Percentiles rank a stretch among this genome's conserved stretches.
phyloP scores from a whole-genome alignment of 2,888 invertebrate species.

The Microctonus brassicae region DNA sequence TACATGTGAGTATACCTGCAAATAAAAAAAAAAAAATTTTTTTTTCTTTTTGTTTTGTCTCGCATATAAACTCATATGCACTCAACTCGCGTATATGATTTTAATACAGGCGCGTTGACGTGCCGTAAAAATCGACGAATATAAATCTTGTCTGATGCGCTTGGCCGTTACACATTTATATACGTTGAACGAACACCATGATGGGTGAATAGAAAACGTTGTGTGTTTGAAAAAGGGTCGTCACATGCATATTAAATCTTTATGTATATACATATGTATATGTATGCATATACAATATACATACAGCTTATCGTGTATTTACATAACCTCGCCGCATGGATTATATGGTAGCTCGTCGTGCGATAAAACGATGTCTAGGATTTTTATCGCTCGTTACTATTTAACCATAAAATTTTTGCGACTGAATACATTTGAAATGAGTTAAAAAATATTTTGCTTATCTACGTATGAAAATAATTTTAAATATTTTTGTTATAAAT shows the following conservation, averaged over 20 bases:
- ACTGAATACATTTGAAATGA: neutral
- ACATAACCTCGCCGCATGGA: conserved; percentile 33
- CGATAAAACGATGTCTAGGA: conserved; percentile 29
- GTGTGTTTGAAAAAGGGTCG: neutral
- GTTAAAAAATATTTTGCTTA: neutral
- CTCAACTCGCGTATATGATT: neutral
- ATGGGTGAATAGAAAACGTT: neutral
- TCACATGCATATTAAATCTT: conserved; percentile 10
- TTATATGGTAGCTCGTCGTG: conserved; percentile 27
- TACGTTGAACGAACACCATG: conserved; percentile 1
- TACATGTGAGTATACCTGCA: no score
- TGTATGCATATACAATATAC: neutral
- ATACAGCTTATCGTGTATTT: conserved; percentile 38
- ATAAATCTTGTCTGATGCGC: conserved; percentile 31
- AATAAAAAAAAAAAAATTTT: neutral
- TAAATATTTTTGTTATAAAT: neutral
- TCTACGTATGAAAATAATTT: neutral
- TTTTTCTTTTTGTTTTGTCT: neutral
- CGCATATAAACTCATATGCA: neutral
- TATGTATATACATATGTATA: neutral
- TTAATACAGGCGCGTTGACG: conserved; percentile 9
- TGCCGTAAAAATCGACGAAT: conserved; percentile 32
- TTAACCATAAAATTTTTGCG: conserved; percentile 33
- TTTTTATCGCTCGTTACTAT: conserved; percentile 37
- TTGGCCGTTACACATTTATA: conserved; percentile 29